phyloP scores from a whole-genome alignment of 2,797 vertebrate species.

The Halcyon leucocephala region DNA sequence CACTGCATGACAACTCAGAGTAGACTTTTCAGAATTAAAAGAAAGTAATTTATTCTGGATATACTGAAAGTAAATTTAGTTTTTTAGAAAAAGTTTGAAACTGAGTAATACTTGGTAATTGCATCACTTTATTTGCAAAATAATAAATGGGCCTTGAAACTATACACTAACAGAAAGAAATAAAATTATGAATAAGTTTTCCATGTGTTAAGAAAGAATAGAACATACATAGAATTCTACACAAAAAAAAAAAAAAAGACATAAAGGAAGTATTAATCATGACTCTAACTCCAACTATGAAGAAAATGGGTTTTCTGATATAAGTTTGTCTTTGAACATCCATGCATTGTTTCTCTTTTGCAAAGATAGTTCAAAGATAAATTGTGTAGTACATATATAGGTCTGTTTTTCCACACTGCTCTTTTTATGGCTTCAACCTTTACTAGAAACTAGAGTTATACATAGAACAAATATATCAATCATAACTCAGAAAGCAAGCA shows the following conservation, averaged over 20 bases:
- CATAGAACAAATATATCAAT: neutral
- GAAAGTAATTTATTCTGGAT: neutral
- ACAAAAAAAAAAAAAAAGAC: neutral
- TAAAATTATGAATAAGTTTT: neutral
- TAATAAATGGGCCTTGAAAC: neutral
- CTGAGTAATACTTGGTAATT: neutral
- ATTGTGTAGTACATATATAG: neutral
- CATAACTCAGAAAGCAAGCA: neutral
- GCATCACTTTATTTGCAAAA: neutral
- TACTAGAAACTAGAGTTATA: neutral
- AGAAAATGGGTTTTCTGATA: neutral
- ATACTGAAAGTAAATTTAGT: neutral
- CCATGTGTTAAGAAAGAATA: neutral
- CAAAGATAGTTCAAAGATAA: neutral
- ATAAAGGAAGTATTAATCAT: neutral
- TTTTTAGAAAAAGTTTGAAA: neutral
- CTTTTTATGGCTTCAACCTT: neutral
- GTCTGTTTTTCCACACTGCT: neutral
- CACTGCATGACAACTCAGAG: neutral
- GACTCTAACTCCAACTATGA: neutral
- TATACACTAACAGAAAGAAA: neutral
- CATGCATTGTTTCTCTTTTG: neutral
- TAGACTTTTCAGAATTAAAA: neutral
- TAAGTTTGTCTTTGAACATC: neutral
- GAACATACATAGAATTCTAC: neutral